These are phyloP conservation scores for Listrodromus nycthemerus DNA, from an alignment of 2,888 invertebrate species.

Conservation along the genomic window DNA sequence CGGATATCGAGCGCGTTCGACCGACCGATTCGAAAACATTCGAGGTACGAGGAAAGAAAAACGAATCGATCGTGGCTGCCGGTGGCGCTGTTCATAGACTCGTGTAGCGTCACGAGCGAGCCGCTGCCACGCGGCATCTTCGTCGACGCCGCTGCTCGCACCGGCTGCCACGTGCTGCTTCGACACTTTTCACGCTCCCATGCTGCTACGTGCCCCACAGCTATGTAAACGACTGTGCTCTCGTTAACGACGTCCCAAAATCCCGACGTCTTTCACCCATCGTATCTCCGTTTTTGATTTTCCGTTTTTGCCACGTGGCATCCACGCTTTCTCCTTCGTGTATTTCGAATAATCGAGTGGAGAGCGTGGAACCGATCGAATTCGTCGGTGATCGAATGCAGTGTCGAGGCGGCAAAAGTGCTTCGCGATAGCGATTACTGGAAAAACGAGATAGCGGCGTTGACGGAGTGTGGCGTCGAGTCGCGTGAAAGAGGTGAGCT, in stretches of 20 bases:
- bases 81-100: not conserved
- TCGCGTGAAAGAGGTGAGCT: too few species aligned
- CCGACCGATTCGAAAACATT: conserved; percentile 49
- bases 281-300: not conserved
- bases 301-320: not conserved
- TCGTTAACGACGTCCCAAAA: conserved; percentile 42
- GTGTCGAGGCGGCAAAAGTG: not conserved
- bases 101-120: too few species aligned
- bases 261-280: not conserved
- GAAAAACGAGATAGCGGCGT: conserved; percentile 28
- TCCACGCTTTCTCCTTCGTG: not conserved
- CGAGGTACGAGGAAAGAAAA: conserved; percentile 15
- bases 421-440: conserved; percentile 12
- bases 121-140: conserved; percentile 13
- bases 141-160: conserved; percentile 41
- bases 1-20: conserved; percentile 39
- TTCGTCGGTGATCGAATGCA: not conserved
- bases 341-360: not conserved
- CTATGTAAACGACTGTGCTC: conserved; percentile 57
- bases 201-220: conserved; percentile 45
- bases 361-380: too few species aligned
- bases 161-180: conserved; percentile 59
- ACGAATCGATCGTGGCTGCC: conserved; percentile 1
- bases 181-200: conserved; percentile 44
- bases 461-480: conserved; percentile 28